Evolutionary conservation across 2,797 vertebrate genomes (phyloP), one percentile per base, ranked within the genome.

Genomic region (Myotis findleyi): DNA sequence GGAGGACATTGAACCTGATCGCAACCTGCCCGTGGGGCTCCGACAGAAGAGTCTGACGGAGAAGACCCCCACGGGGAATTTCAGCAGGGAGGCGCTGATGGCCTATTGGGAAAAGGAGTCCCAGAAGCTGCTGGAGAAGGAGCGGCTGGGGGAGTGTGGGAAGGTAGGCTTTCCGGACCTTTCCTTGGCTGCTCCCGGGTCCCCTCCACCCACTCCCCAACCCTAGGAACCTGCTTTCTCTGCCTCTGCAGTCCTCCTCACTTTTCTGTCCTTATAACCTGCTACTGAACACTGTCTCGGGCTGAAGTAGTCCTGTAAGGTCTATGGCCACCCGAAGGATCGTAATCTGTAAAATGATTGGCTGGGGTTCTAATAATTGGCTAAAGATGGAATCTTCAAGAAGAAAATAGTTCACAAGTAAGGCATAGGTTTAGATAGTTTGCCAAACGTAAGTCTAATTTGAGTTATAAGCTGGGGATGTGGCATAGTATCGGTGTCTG

Each of bases 41-140:
- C 98, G 99, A 90, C 99, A 99, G 98, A 99, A 99, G 96, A 99
- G 99, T 96, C 99, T 99, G 98, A 99, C 99, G 0, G 99, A 99
- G 97, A 99, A 99, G 98, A 99, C 99, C 16, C 99, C 99, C 0
- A 99, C 99, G 0, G 99, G 99, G 66, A 99, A 99, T 2, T 99
- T 99, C 98, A 99, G 99, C 98, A 98, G 99, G 96, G 99, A 99
- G 95, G 99, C 99, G 0, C 98, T 99, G 94, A 99, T 99, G 98
- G 99, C 99, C 95, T 99, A 99, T 55, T 99, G 99, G 99, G 99
- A 99, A 98, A 99, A 98, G 13, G 99, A 99, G 98, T 99, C 99
- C 1, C 98, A 97, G 13, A 99, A 99, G 97, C 98, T 99, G 86
- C 97, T 99, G 96, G 99, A 99, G 96, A 99, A 99, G 93, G 99